Percentiles rank a stretch among this genome's conserved stretches.
phyloP scores from a whole-genome alignment of 2,888 invertebrate genomes.

The Brachyopa scutellaris region DNA sequence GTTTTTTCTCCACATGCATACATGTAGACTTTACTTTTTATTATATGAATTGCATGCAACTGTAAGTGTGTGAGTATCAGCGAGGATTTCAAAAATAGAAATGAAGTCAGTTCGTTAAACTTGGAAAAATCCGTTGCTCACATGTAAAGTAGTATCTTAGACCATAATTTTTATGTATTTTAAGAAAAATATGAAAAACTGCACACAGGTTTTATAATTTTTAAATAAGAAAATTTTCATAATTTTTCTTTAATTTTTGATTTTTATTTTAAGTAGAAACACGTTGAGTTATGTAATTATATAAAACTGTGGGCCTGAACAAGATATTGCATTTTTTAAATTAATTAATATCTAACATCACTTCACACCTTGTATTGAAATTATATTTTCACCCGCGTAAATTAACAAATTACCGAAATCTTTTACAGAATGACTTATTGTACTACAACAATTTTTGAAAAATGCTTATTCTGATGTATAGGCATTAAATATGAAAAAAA shows the following conservation, averaged over 20 bases:
- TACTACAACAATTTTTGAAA: slow-evolving; percentile 26
- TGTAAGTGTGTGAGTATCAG: slow-evolving; percentile 56
- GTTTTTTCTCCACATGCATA: slow-evolving; percentile 37
- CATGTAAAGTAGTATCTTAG: slow-evolving; percentile 24
- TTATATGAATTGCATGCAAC: slow-evolving; percentile 53
- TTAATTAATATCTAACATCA: slow-evolving; percentile 8
- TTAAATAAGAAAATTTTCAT: not conserved
- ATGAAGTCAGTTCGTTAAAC: slow-evolving; percentile 82
- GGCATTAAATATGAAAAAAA: slow-evolving; percentile 43
- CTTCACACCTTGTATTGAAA: slow-evolving; percentile 26
- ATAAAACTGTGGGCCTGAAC: not conserved
- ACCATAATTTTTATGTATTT: slow-evolving; percentile 18
- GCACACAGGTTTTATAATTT: slow-evolving; percentile 1
- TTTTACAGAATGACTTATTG: slow-evolving; percentile 11
- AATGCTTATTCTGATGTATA: slow-evolving; percentile 37
- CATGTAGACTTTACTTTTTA: slow-evolving; percentile 19
- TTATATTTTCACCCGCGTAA: slow-evolving; percentile 19
- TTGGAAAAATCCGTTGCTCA: slow-evolving; percentile 72
- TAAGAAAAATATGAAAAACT: not conserved
- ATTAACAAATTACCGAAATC: slow-evolving; percentile 1
- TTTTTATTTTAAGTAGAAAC: not conserved
- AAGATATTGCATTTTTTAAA: not conserved
- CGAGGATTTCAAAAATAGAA: slow-evolving; percentile 81
- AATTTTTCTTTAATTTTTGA: not conserved
- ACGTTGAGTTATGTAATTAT: slow-evolving; percentile 50